A percentile compares a stretch with the other conserved stretches of the same genome.
phyloP scores from a whole-genome alignment of 2,888 invertebrate genomes.

The Polyommatus icarus region DNA sequence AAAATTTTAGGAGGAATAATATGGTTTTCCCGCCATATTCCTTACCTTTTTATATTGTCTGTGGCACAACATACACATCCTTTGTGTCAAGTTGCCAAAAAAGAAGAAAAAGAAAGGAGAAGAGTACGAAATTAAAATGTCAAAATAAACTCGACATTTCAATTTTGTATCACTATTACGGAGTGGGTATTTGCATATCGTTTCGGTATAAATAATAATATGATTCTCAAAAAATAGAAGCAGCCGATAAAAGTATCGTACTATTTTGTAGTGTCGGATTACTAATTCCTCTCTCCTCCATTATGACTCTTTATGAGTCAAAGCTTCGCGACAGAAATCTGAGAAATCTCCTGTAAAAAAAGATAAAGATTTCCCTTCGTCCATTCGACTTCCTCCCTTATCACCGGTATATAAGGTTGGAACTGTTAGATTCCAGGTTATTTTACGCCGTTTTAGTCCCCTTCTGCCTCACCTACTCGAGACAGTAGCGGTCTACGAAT shows the following conservation, averaged over 20 bases:
- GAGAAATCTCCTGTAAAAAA: slow-evolving; percentile 37
- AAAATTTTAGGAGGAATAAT: too few relatives aligned
- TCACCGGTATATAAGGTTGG: background rate
- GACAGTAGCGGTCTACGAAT: slow-evolving; percentile 74
- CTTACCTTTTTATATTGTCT: too few relatives aligned
- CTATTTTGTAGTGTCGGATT: slow-evolving; percentile 25
- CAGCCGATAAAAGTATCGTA: background rate
- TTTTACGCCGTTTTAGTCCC: slow-evolving; percentile 40
- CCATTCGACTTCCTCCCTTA: slow-evolving; percentile 31
- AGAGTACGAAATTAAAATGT: too few relatives aligned
- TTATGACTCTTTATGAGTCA: slow-evolving; percentile 39
- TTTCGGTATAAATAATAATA: background rate
- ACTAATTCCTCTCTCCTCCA: slow-evolving; percentile 30
- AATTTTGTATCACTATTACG: too few relatives aligned
- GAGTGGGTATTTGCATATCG: background rate
- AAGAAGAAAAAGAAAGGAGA: too few relatives aligned
- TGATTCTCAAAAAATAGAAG: background rate
- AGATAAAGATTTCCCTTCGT: slow-evolving; percentile 34
- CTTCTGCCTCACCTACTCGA: slow-evolving; percentile 52
- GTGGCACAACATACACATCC: too few relatives aligned
- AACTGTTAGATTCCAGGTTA: background rate
- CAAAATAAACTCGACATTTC: too few relatives aligned
- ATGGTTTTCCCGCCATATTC: too few relatives aligned
- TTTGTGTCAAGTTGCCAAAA: too few relatives aligned
- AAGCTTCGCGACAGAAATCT: slow-evolving; percentile 39